phyloP scores from a whole-genome alignment of 2,888 invertebrate species.

The Leistus spinibarbis region DNA sequence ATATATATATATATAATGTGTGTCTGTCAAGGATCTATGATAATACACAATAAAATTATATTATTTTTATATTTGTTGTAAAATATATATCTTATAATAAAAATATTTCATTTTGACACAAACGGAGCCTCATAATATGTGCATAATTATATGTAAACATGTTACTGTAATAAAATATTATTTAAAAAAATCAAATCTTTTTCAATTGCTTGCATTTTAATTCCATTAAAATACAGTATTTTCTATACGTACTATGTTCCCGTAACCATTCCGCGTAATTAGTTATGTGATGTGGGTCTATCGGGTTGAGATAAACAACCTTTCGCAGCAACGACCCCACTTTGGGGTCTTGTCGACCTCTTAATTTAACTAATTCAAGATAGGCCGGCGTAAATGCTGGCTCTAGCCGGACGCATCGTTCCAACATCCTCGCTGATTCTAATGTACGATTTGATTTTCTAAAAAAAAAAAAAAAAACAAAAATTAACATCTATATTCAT shows the following conservation, averaged over 20 bases:
- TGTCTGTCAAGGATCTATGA: no score
- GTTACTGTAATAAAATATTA: no score
- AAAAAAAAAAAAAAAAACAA: constrained; percentile 46
- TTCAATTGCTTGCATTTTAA: no score
- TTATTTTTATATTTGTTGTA: no score
- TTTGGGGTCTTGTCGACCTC: constrained; percentile 61
- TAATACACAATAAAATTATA: no score
- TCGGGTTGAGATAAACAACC: constrained; percentile 69
- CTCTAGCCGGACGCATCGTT: constrained; percentile 70
- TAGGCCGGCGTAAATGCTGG: constrained; percentile 73
- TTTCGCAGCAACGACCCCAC: constrained; percentile 65
- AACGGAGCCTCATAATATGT: no score
- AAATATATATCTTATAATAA: no score
- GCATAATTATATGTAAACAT: no score
- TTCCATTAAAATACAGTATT: background rate
- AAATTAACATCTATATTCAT: no score
- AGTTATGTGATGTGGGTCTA: constrained; percentile 71
- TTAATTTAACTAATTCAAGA: constrained; percentile 67
- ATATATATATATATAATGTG: no score
- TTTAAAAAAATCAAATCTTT: no score
- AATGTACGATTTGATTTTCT: constrained; percentile 71
- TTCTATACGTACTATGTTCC: constrained; percentile 61
- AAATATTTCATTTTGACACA: no score
- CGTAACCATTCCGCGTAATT: constrained; percentile 75
- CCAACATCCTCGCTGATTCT: constrained; percentile 71